These are phyloP conservation scores for Platysternon megacephalum DNA, from an alignment of 2,113 vertebrate genomes.

Conservation along the genomic window DNA sequence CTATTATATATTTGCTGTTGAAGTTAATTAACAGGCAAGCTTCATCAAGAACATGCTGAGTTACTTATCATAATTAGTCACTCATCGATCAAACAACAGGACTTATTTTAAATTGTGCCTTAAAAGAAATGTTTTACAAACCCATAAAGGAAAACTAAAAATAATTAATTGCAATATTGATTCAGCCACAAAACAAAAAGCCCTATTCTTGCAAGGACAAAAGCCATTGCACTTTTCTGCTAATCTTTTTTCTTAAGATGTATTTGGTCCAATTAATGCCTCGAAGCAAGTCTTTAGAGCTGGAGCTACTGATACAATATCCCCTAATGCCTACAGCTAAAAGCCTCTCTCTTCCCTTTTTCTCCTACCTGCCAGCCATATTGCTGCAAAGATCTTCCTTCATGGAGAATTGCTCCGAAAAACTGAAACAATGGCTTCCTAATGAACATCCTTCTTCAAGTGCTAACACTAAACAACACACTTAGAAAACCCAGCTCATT, in stretches of 20 bases:
- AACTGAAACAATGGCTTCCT: constrained; percentile 75
- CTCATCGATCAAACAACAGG: constrained; percentile 65
- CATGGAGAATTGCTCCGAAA: constrained; percentile 71
- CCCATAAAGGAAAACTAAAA: constrained; percentile 68
- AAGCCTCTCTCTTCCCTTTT: constrained; percentile 45
- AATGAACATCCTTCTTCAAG: constrained; percentile 76
- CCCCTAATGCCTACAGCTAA: constrained; percentile 48
- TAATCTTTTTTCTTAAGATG: constrained; percentile 34
- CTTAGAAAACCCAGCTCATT: constrained; percentile 61
- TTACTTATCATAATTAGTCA: constrained; percentile 73
- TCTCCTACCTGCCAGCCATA: constrained; percentile 55
- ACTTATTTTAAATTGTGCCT: constrained; percentile 42
- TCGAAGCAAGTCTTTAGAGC: constrained; percentile 66
- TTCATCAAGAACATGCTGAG: constrained; percentile 69
- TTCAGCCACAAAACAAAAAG: constrained; percentile 58
- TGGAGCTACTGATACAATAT: constrained; percentile 53
- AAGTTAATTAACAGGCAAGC: constrained; percentile 66
- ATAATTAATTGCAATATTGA: constrained; percentile 70
- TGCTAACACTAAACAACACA: constrained; percentile 60
- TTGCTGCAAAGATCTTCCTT: constrained; percentile 72
- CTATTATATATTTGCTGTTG: constrained; percentile 43
- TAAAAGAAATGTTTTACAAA: constrained; percentile 69
- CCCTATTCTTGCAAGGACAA: constrained; percentile 31
- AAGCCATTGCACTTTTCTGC: constrained; percentile 32
- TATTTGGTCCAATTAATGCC: constrained; percentile 72